Conservation (phyloP, 53 echinoderm and acorn worm genomes). For the Holothuria scabra region DNA sequence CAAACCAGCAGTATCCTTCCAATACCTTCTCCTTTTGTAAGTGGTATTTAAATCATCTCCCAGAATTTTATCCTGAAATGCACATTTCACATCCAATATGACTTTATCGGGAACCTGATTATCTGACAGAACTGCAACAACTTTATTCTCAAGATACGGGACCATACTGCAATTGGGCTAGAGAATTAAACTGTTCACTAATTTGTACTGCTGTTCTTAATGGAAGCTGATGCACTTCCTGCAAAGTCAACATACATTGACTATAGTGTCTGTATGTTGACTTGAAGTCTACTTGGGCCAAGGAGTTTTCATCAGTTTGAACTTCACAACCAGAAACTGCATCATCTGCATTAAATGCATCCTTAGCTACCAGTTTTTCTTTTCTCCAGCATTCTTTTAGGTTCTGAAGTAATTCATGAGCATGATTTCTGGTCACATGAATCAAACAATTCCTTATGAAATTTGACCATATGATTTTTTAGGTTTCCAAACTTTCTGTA, state of each 20-base stretch:
- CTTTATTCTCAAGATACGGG: background rate
- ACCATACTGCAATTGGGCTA: background rate
- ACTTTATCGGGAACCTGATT: background rate
- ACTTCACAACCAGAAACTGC: too few relatives aligned
- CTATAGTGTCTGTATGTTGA: background rate
- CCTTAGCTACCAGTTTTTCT: too few relatives aligned
- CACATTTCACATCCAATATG: background rate
- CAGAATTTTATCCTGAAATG: background rate
- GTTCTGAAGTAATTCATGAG: too few relatives aligned
- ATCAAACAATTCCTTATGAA: too few relatives aligned
- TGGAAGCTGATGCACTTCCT: slow-evolving; percentile 10
- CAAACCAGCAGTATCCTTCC: background rate
- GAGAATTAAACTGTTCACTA: slow-evolving; percentile 1
- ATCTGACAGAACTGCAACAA: background rate
- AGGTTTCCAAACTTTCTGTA: too few relatives aligned
- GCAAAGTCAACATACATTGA: background rate
- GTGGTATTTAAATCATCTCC: slow-evolving; percentile 1
- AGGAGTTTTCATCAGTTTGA: too few relatives aligned
- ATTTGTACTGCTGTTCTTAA: background rate
- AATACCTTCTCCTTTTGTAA: slow-evolving; percentile 1
- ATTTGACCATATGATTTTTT: too few relatives aligned
- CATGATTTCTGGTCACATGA: too few relatives aligned
- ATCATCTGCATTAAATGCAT: too few relatives aligned
- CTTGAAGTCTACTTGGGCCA: too few relatives aligned
- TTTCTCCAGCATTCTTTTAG: too few relatives aligned